phyloP scores from a whole-genome alignment of 64 coral and sea anemone species.

The Catalaphyllia jardinei region DNA sequence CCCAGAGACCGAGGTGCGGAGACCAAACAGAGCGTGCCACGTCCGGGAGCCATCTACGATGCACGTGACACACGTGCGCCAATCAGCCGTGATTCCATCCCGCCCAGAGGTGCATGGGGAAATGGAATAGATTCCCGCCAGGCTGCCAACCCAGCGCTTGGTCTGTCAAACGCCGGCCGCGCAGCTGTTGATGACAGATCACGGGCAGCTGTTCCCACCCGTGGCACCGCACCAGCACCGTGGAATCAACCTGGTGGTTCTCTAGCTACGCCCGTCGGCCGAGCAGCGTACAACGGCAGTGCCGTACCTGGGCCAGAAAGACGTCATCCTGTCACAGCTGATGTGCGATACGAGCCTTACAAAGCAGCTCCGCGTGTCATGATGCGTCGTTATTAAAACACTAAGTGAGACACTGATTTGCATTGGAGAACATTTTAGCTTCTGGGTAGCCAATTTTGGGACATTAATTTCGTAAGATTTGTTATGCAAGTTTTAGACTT shows the following conservation, averaged over 20 bases:
- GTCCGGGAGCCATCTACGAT: constrained; percentile 57
- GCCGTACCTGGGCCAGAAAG: constrained; percentile 66
- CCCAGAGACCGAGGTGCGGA: constrained; percentile 60
- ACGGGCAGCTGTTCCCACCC: constrained; percentile 48
- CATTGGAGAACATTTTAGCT: not conserved
- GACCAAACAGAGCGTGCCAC: constrained; percentile 46
- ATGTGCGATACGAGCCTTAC: constrained; percentile 86
- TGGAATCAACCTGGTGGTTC: constrained; percentile 52
- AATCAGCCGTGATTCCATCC: constrained; percentile 68
- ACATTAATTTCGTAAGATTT: not conserved
- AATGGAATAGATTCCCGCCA: constrained; percentile 43
- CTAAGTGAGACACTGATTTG: not conserved
- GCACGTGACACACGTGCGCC: constrained; percentile 71
- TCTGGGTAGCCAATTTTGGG: not conserved
- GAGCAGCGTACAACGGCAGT: constrained; percentile 55
- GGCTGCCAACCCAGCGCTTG: constrained; percentile 24
- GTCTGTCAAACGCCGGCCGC: constrained; percentile 50
- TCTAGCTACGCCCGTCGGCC: constrained; percentile 43
- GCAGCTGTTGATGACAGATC: constrained; percentile 73
- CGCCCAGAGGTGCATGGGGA: constrained; percentile 78
- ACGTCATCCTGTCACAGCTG: constrained; percentile 65
- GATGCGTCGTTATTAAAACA: constrained; percentile 72
- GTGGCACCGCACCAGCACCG: constrained; percentile 46
- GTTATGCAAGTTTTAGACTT: not conserved
- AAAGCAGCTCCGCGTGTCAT: constrained; percentile 68